Base-by-base conservation (phyloP, 1,140 invertebrate species). In the Pygmarrhopalites habei region DNA sequence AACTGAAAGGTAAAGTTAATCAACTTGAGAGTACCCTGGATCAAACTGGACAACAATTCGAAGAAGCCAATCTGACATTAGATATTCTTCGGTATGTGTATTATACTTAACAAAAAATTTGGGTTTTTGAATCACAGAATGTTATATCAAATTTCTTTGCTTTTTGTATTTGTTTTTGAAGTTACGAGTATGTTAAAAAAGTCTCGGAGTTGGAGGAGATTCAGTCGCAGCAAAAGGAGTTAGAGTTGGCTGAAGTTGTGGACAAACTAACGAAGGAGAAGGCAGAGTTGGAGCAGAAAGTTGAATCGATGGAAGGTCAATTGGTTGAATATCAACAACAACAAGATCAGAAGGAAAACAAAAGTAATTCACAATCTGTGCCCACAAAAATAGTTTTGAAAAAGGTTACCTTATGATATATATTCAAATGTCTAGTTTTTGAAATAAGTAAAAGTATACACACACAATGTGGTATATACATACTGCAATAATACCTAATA, bases 71-170 rank as follows among this genome's bases (percentile, higher is more conserved):
- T n/a, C 26, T 64, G 28, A 25, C 46, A 25, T 30, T 30, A 26
- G 62, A 64, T 32, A 53, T 51, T 28, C 28, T 64, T 12, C 47
- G 44, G 62, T 64, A 64, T 19, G 0, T n/a, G n/a, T n/a, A n/a
- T 15, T 28, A 1, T 17, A 26, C 14, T 15, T 15, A 17, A 26
- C 32, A 32, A 28, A 1, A 15, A 52, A 14, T 21, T 61, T 17
- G 39, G 43, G 32, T 12, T 46, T 46, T 46, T 17, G 7, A 46
- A 10, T 46, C 5, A 46, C n/a, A n/a, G n/a, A n/a, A n/a, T n/a
- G n/a, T n/a, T n/a, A n/a, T n/a, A n/a, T n/a, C n/a, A n/a, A n/a
- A n/a, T n/a, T n/a, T n/a, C n/a, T n/a, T n/a, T n/a, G n/a, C n/a
- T 35, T 35, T 35, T 46, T 10, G 7, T n/a, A 10, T n/a, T n/a